A percentile compares a stretch with the other conserved stretches of the same genome.
These are phyloP conservation scores for Cherax quadricarinatus DNA, from an alignment of 1,140 invertebrate species.

Conservation along the genomic window DNA sequence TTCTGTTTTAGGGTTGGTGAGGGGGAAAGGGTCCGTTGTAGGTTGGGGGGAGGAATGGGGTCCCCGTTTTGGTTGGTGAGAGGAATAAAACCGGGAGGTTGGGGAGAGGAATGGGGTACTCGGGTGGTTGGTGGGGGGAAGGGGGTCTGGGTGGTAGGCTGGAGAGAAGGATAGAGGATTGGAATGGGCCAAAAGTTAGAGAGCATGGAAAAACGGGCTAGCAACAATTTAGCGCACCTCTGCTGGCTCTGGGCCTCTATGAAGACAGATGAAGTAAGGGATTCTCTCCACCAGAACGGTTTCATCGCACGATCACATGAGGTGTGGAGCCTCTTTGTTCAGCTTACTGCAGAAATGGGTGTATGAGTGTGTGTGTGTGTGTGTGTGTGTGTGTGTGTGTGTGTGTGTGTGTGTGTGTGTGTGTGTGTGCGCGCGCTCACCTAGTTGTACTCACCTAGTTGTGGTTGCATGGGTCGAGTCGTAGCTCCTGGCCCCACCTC, in stretches of 20 bases:
- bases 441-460: too few relatives aligned
- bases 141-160: neutral
- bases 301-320: constrained; percentile 33
- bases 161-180: neutral
- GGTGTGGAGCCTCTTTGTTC: constrained; percentile 19
- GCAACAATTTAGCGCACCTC: neutral
- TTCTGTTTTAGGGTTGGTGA: too few relatives aligned
- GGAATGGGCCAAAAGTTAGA: neutral
- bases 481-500: too few relatives aligned
- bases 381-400: neutral
- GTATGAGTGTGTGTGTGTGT: too few relatives aligned
- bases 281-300: constrained; percentile 16
- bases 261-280: constrained; percentile 41
- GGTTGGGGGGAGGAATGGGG: too few relatives aligned
- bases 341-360: neutral
- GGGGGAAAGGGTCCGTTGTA: too few relatives aligned
- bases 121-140: neutral
- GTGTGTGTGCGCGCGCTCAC: too few relatives aligned
- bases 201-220: neutral
- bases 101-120: neutral
- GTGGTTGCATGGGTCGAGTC: too few relatives aligned
- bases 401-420: constrained; percentile 15
- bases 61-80: too few relatives aligned
- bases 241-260: neutral
- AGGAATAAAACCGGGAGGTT: too few relatives aligned